Conservation (phyloP, 2,113 vertebrate genomes). For the Phalacrocorax aristotelis region DNA sequence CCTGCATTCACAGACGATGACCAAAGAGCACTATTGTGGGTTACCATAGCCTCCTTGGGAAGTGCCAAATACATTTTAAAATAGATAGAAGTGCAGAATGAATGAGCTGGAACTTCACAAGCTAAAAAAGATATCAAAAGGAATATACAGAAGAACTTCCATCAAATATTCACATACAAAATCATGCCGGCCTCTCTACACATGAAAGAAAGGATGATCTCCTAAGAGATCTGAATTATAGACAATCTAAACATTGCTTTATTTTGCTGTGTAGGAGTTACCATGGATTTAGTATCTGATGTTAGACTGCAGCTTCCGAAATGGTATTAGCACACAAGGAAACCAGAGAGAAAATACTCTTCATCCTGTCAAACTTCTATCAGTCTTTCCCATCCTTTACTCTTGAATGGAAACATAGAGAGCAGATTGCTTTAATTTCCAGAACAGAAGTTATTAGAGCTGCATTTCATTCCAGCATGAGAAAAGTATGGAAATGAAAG, state of each 20-base stretch:
- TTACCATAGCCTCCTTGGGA: neutral
- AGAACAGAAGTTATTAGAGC: neutral
- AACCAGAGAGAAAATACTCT: neutral
- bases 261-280: neutral
- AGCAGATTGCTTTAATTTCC: neutral
- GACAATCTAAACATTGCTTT: neutral
- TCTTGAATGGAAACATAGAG: neutral
- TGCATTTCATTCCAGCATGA: neutral
- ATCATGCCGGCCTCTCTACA: neutral
- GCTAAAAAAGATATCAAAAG: neutral
- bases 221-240: neutral
- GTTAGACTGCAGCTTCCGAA: neutral
- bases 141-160: neutral
- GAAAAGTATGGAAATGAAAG: neutral
- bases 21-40: neutral
- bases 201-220: neutral
- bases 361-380: neutral
- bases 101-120: neutral
- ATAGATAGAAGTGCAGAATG: neutral
- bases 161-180: neutral
- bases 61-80: neutral
- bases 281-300: neutral
- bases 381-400: neutral
- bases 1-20: neutral
- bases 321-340: neutral